Conservation (phyloP, 2,888 invertebrate species). For the Synanthedon myopaeformis region DNA sequence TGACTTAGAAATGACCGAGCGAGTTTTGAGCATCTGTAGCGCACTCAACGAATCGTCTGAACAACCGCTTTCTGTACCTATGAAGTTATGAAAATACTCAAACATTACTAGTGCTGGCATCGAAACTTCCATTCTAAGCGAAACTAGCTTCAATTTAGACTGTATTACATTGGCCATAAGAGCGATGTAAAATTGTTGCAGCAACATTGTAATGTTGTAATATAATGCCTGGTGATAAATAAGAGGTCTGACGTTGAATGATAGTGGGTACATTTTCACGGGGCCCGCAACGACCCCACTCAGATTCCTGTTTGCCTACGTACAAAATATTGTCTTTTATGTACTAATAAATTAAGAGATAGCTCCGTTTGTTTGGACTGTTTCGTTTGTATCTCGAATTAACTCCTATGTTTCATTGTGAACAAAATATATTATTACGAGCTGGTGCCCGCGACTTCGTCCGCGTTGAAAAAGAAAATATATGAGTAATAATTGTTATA, state of each 20-base stretch:
- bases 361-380: neutral
- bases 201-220: neutral
- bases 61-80: neutral
- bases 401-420: neutral
- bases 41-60: neutral
- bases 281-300: slow-evolving; percentile 25
- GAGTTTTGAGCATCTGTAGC: neutral
- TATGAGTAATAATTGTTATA: no score
- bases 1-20: neutral
- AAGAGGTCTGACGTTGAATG: slow-evolving; percentile 52
- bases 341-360: slow-evolving; percentile 15
- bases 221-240: slow-evolving; percentile 42
- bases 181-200: neutral
- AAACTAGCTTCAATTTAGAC: neutral
- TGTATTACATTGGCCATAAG: neutral
- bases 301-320: slow-evolving; percentile 37
- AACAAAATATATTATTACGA: no score
- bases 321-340: slow-evolving; percentile 36
- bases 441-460: no score
- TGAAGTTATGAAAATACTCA: neutral
- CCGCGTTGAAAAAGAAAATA: no score
- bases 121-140: neutral
- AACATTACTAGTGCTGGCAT: neutral
- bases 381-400: neutral
- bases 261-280: slow-evolving; percentile 38